phyloP scores from a whole-genome alignment of 2,113 vertebrate genomes.

The Condylura cristata region DNA sequence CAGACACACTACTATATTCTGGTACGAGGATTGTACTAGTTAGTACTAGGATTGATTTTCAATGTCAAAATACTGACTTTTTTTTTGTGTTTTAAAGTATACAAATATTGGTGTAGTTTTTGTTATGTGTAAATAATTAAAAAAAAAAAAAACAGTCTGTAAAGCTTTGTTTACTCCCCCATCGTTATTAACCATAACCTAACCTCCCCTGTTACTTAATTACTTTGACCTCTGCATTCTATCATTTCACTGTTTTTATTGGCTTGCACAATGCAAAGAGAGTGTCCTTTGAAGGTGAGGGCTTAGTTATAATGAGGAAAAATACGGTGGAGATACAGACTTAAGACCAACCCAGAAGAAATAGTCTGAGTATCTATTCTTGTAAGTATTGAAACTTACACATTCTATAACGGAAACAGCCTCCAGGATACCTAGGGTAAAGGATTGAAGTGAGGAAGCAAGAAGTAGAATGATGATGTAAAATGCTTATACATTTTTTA shows the following conservation, averaged over 20 bases:
- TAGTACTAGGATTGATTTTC: too few species aligned
- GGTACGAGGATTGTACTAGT: too few species aligned
- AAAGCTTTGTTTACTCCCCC: neutral
- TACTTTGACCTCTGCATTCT: neutral
- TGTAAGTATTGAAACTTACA: neutral
- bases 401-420: neutral
- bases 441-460: neutral
- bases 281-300: neutral
- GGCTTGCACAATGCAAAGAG: neutral
- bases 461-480: neutral
- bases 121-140: neutral
- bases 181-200: neutral
- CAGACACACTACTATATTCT: too few species aligned
- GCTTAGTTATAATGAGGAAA: neutral
- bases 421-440: neutral
- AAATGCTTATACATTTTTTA: neutral
- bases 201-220: neutral
- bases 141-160: too few species aligned
- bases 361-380: neutral
- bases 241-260: neutral
- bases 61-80: too few species aligned
- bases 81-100: too few species aligned
- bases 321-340: neutral
- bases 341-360: neutral
- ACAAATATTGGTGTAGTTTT: too few species aligned